Conservation (phyloP, 2,888 invertebrate genomes). For the Isoperla grammatica region DNA sequence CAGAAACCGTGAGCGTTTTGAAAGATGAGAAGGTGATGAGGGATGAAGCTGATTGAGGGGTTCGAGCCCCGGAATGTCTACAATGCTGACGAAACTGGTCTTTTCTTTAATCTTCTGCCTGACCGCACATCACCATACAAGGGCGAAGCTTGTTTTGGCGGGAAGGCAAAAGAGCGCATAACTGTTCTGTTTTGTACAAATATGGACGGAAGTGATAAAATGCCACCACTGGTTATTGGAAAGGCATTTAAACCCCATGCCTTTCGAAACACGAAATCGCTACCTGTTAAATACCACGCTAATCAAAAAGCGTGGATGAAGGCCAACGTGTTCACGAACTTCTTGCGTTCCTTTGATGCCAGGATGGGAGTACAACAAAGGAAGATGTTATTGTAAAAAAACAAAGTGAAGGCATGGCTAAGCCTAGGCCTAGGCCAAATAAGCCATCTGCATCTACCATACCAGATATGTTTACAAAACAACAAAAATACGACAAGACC, state of each 20-base stretch:
- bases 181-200: constrained; percentile 34
- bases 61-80: constrained; percentile 5
- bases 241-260: constrained; percentile 13
- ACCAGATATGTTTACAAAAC: no score
- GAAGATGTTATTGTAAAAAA: constrained; percentile 18
- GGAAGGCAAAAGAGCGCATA: constrained; percentile 35
- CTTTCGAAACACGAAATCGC: neutral
- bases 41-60: constrained; percentile 13
- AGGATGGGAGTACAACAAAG: constrained; percentile 13
- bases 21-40: constrained; percentile 24
- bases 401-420: no score
- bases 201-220: constrained; percentile 17
- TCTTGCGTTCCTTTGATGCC: constrained; percentile 7
- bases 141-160: constrained; percentile 34
- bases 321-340: constrained; percentile 2
- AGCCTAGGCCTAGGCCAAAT: no score
- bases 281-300: constrained; percentile 15
- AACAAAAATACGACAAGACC: no score
- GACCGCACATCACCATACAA: constrained; percentile 28
- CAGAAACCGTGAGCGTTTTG: constrained; percentile 24
- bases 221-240: constrained; percentile 16
- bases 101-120: constrained; percentile 36
- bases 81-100: constrained; percentile 32
- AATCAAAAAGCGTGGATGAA: constrained; percentile 19
- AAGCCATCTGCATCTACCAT: no score